Conservation (phyloP, 2,888 invertebrate genomes). For the Drosophila multiciliata region DNA sequence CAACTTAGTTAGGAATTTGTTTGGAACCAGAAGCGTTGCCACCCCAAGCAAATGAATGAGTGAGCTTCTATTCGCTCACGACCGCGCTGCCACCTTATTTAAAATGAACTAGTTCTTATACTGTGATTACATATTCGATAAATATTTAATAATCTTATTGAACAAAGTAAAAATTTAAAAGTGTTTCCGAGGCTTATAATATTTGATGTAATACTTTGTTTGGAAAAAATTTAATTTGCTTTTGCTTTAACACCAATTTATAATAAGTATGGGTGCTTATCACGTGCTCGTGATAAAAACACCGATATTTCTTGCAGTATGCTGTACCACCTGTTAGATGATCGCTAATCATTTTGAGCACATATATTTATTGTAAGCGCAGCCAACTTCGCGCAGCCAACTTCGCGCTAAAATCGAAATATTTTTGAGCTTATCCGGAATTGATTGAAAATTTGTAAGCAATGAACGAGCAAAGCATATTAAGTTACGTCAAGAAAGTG, state of each 20-base stretch:
- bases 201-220: neutral
- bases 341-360: neutral
- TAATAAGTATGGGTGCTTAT: neutral
- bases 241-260: too few relatives aligned
- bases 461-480: conserved; percentile 64
- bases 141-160: neutral
- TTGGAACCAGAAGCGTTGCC: conserved; percentile 44
- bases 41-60: conserved; percentile 4
- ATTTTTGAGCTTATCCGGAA: fast-evolving
- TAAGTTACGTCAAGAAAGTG: conserved; percentile 73
- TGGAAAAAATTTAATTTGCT: neutral
- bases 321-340: neutral
- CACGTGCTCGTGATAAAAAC: neutral
- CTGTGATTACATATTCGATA: neutral
- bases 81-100: conserved; percentile 22
- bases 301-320: neutral
- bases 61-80: neutral
- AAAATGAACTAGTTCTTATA: neutral
- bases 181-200: neutral
- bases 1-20: conserved; percentile 51
- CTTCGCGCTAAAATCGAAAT: conserved; percentile 32
- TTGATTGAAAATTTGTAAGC: neutral
- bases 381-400: conserved; percentile 39
- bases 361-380: conserved; percentile 4
- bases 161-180: neutral